Conservation (phyloP, 1,140 invertebrate species). For the Rhopalosiphum padi region DNA sequence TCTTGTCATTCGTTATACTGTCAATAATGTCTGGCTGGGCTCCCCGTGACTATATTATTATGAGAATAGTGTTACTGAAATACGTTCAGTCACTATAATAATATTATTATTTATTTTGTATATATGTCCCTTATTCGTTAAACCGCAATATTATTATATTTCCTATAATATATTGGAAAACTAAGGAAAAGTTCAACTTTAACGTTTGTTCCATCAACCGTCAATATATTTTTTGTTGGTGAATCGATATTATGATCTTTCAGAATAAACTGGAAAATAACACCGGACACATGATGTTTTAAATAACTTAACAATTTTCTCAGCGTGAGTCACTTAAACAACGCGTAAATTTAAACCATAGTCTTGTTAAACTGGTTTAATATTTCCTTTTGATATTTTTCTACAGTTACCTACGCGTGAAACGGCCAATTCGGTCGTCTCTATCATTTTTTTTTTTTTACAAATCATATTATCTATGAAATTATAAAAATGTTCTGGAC, state of each 20-base stretch:
- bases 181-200: background rate
- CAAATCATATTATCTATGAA: background rate
- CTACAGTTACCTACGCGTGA: background rate
- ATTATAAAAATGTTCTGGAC: background rate
- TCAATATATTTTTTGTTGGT: background rate
- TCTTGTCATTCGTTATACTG: no score
- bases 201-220: background rate
- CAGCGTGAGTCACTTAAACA: background rate
- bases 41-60: background rate
- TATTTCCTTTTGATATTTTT: background rate
- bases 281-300: no score
- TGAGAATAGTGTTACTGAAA: background rate
- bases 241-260: background rate
- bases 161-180: background rate
- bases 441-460: background rate
- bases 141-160: background rate
- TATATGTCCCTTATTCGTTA: no score
- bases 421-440: background rate
- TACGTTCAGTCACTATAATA: background rate
- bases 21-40: background rate
- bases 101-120: background rate
- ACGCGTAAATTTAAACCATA: background rate
- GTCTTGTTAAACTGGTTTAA: background rate
- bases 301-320: background rate
- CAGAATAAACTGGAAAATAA: background rate